Base-by-base conservation (phyloP, 2,888 invertebrate genomes). In the Ellobium chinense region DNA sequence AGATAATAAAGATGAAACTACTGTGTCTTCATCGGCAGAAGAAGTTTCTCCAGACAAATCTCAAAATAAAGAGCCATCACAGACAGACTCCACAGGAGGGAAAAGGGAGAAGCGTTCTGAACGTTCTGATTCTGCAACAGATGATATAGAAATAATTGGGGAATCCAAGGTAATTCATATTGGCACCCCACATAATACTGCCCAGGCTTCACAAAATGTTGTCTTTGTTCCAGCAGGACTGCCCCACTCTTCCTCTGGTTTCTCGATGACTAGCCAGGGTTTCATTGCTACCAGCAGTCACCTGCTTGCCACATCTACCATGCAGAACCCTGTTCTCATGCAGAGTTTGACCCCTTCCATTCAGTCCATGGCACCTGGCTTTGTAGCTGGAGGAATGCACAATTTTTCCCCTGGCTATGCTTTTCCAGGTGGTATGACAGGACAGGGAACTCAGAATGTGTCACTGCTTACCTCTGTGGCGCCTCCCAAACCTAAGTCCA, bases 401-500 rank as follows among this genome's bases (percentile, higher is more conserved):
- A 21, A 12, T 36, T 21, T 62, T 2, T 21, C 78, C 4, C 9
- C 46, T 39, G 63, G 78, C 29, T 78, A 72, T 62, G 56, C 37
- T 21, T 72, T 69, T 27, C 21, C 63, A 56, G 31, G 31, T 14
- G 39, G 31, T 27, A 29, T 18, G 18, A 21, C 34, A 18, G 60
- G 62, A 24, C 63, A 54, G 4, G 54, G 24, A 18, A 1, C 63
- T 46, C 72, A 31, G 9, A 70, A 46, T 37, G 5, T 60, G 29
- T 65, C 74, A 24, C 9, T 77, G 27, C 54, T 69, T n/a, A 60
- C 77, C 21, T 36, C 81, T 24, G 72, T 70, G 7, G 81, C 82
- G 2, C 83, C 83, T 9, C 83, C 80, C 29, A 80, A 84, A 34
- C 87, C 88, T 9, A 87, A 86, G 34, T 86, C 89, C 29, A 89